Base-by-base conservation (phyloP, 2,113 vertebrate species). In the Typhlomys cinereus region DNA sequence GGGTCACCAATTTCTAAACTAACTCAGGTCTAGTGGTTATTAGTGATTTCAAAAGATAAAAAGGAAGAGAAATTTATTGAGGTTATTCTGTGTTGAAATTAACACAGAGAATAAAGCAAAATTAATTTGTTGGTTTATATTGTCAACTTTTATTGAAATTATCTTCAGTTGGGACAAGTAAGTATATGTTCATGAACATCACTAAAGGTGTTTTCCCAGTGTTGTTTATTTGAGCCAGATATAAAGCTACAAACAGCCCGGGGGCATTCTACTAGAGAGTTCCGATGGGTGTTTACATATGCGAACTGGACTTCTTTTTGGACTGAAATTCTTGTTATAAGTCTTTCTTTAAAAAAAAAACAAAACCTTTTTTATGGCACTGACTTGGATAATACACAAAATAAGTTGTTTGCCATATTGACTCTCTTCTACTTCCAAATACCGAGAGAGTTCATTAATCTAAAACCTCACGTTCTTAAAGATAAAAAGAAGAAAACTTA, bases 401-500 rank as follows among this genome's bases (percentile, higher is more conserved):
- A 80, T 20, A 14, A 79, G 50, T 54, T 48, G 9, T 62, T 75
- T 57, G 2, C 48, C 5, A 52, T 52, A 20, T 34, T 61, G 11
- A 39, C 29, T 64, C 74, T 48, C 7, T 71, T 44, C 82, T 74
- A n/a, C 86, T 17, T 5, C 21, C 50, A 2, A 73, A 92, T 74
- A 1, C 3, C 31, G 10, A 64, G 41, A 62, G 73, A 54, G 1
- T 84, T 91, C 17, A 34, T 54, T 92, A 61, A 92, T 57, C 75
- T 91, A 70, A 84, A 92, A 41, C 46, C 6, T 1, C 27, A 62
- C 1, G 11, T 48, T 46, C 88, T 82, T 39, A 36, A 64, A 85
- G 54, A 67, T 85, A 76, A 86, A 83, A 88, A 74, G 31, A n/a
- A 57, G 54, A 15, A 94, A 89, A 85, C 52, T 34, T 54, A 25